phyloP scores from a whole-genome alignment of 2,113 vertebrate species.

The Microcebus ravelobensis region DNA sequence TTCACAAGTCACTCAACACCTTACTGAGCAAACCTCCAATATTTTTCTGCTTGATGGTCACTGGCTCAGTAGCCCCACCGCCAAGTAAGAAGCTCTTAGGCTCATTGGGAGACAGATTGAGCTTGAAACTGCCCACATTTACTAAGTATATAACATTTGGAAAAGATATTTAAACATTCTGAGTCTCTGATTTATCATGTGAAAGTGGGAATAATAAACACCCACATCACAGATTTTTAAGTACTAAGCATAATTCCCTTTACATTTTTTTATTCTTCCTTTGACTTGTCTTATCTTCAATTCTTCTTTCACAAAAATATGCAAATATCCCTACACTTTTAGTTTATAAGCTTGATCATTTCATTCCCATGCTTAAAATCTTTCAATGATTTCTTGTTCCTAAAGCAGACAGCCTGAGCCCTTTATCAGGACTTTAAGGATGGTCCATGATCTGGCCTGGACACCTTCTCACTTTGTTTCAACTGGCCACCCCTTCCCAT shows the following conservation, averaged over 20 bases:
- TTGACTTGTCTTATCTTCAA: neutral
- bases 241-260: neutral
- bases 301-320: neutral
- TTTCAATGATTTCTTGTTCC: neutral
- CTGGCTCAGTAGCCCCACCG: neutral
- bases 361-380: neutral
- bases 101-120: neutral
- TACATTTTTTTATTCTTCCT: neutral
- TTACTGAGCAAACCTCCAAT: neutral
- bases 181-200: slow-evolving; percentile 10
- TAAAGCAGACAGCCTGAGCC: neutral
- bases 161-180: slow-evolving; percentile 14
- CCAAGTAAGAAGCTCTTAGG: neutral
- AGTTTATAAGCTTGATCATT: neutral
- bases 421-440: neutral
- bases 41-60: neutral
- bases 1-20: neutral
- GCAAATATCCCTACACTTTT: neutral
- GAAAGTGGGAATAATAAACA: slow-evolving; percentile 36
- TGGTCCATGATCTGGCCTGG: rapidly evolving
- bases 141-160: neutral
- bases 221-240: slow-evolving; percentile 29
- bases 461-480: neutral
- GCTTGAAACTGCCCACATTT: slow-evolving; percentile 15
- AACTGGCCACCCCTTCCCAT: rapidly evolving